phyloP scores from a whole-genome alignment of 2,888 invertebrate genomes.

The Drosophila neutralis region DNA sequence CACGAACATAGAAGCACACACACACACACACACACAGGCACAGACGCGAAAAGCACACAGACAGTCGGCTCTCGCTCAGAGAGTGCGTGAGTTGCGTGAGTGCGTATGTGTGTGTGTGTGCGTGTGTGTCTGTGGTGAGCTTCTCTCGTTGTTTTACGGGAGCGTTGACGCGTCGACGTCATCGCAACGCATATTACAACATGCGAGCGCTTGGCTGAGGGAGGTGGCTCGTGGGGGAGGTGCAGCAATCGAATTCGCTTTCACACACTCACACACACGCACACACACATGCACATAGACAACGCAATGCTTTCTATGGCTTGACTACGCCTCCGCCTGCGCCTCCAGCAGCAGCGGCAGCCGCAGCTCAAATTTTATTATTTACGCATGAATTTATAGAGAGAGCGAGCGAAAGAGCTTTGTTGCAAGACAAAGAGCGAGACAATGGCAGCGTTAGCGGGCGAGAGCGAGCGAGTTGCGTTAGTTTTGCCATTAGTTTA shows the following conservation, averaged over 20 bases:
- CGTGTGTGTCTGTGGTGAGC: slow-evolving; percentile 13
- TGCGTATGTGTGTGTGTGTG: slow-evolving; percentile 9
- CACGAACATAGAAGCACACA: slow-evolving; percentile 4
- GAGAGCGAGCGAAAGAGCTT: slow-evolving; percentile 41
- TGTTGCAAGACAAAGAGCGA: slow-evolving; percentile 13
- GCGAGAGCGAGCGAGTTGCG: slow-evolving; percentile 32
- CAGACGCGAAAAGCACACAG: slow-evolving; percentile 39
- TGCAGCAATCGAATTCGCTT: slow-evolving; percentile 57
- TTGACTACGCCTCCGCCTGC: slow-evolving; percentile 45
- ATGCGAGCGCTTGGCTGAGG: slow-evolving; percentile 30
- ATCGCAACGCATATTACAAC: slow-evolving; percentile 72
- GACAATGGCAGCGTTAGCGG: slow-evolving; percentile 5
- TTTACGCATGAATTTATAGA: slow-evolving; percentile 64
- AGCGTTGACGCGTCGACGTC: slow-evolving; percentile 63
- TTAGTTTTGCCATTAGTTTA: slow-evolving; percentile 47
- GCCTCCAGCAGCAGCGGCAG: slow-evolving; percentile 19
- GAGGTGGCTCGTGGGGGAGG: background rate
- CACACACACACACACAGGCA: background rate
- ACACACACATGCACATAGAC: slow-evolving; percentile 25
- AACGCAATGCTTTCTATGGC: slow-evolving; percentile 72
- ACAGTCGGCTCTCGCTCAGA: slow-evolving; percentile 6
- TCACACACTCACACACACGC: slow-evolving; percentile 44
- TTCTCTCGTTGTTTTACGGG: slow-evolving; percentile 64
- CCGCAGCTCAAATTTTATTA: slow-evolving; percentile 59
- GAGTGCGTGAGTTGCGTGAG: slow-evolving; percentile 45